Evolutionary conservation across 2,113 vertebrate species (phyloP), one percentile per base, ranked within the genome.

Genomic region (Glaucidium brasilianum): DNA sequence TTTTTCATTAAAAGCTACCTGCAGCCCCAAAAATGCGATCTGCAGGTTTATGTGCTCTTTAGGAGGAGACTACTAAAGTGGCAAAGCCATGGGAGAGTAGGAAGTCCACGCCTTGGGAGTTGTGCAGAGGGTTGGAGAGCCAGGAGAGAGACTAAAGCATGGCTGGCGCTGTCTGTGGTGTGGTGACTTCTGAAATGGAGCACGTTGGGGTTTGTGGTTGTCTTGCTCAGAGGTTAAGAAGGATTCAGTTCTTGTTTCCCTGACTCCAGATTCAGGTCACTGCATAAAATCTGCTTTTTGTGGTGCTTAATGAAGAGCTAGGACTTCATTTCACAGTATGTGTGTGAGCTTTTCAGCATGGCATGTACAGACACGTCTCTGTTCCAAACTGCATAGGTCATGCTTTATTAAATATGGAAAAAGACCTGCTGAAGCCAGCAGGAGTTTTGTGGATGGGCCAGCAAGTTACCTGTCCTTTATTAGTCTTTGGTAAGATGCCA

Each of bases 291-390:
- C n/a, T 85, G n/a, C 59, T 71, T 85, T 73, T 78, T 18, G 32
- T 77, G 35, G 37, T 83, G 50, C 59, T 56, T n/a, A 52, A 26
- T 59, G 69, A 55, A 52, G 64, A 78, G 34, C 25, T 30, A 35
- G 77, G 66, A 21, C 9, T 80, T 85, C 6, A 15, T 90, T 59
- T 62, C 72, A 34, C 29, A n/a, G 59, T 14, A 2, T 41, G 25
- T 12, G 19, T 72, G 27, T 34, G 88, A 91, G 60, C 47, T 56
- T 60, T 58, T 74, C 50, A 66, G 85, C 3, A 0, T 37, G 73
- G 53, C n/a, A 9, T 0, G 9, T 63, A 16, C 32, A 68, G 69
- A 67, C 39, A 26, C 0, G 0, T 49, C 56, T 72, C 50, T 0
- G 0, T 71, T 77, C 52, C 67, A 80, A 73, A 50, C 25, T 0